A percentile compares a stretch with the other conserved stretches of the same genome.
These are phyloP conservation scores for Montipora sp. DNA, from an alignment of 64 coral and sea anemone genomes.

Conservation along the genomic window DNA sequence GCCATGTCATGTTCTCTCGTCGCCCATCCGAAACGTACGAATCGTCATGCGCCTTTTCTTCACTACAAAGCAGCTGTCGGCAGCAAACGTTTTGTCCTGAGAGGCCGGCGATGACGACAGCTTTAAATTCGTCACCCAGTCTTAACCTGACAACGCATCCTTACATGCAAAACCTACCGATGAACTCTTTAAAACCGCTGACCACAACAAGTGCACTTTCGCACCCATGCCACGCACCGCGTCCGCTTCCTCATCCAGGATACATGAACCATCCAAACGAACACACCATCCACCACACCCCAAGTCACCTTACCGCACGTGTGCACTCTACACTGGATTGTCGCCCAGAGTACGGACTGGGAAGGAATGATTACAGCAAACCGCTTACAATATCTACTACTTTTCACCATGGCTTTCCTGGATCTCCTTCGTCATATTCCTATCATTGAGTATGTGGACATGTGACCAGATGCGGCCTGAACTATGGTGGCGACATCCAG, in stretches of 20 bases:
- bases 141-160: constrained; percentile 44
- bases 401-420: constrained; percentile 53
- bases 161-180: constrained; percentile 48
- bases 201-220: constrained; percentile 46
- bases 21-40: constrained; percentile 28
- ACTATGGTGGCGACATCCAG: background rate
- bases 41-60: constrained; percentile 30
- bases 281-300: constrained; percentile 71
- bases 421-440: constrained; percentile 35
- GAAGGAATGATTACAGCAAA: constrained; percentile 55
- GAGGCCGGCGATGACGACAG: constrained; percentile 17
- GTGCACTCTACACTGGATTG: constrained; percentile 44
- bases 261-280: constrained; percentile 65
- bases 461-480: background rate
- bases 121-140: constrained; percentile 14
- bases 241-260: constrained; percentile 67
- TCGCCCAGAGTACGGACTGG: constrained; percentile 48
- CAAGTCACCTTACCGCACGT: constrained; percentile 52
- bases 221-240: constrained; percentile 34
- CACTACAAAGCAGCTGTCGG: constrained; percentile 50
- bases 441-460: constrained; percentile 44
- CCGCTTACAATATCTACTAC: constrained; percentile 74
- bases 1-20: constrained; percentile 57
- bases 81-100: constrained; percentile 40
- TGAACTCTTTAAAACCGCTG: constrained; percentile 45